Evolutionary conservation across 2,888 invertebrate genomes (phyloP).

Genomic region (Melinaea menophilus): DNA sequence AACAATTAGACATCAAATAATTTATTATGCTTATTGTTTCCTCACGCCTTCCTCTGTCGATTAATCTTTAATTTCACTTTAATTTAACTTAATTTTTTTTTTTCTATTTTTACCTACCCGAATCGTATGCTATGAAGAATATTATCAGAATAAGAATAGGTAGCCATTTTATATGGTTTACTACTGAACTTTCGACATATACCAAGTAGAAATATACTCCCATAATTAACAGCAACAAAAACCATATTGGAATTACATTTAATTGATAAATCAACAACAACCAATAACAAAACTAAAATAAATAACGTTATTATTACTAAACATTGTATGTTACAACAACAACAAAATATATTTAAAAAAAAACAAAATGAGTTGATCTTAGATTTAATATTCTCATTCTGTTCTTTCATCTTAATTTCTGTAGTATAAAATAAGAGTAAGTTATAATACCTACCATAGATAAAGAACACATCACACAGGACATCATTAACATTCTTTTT

Average conservation of each 20-base stretch:
- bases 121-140: conserved; percentile 44
- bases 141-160: conserved; percentile 43
- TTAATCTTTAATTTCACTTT: no score
- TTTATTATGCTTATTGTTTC: no score
- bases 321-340: no score
- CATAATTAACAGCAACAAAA: conserved; percentile 32
- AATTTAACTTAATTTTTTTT: no score
- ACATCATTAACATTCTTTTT: conserved; percentile 42
- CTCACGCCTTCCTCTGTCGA: no score
- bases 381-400: no score
- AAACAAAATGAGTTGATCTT: no score
- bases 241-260: not conserved
- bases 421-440: not conserved
- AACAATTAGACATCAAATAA: no score
- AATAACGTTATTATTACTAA: no score
- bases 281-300: no score
- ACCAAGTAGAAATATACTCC: conserved; percentile 47
- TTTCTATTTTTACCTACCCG: conserved; percentile 38
- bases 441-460: conserved; percentile 43
- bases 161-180: conserved; percentile 40
- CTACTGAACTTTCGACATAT: conserved; percentile 23
- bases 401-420: not conserved
- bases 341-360: no score
- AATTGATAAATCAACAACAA: no score
- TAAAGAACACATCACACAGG: conserved; percentile 42